Conservation (phyloP, 2,888 invertebrate species). For the Oscheius myriophilus region DNA sequence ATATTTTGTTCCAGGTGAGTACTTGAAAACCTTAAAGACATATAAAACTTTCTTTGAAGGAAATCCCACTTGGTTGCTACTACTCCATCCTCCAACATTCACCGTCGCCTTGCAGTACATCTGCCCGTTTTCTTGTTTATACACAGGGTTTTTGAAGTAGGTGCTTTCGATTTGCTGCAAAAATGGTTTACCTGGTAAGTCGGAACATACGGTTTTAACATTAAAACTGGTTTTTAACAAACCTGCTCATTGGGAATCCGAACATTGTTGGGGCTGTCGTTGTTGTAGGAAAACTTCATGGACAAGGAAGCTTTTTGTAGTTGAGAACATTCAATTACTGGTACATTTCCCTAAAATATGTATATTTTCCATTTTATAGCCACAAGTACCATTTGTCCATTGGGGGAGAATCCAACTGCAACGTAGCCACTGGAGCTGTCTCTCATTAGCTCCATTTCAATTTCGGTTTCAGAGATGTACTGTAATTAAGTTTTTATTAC, state of each 20-base stretch:
- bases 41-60: neutral
- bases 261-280: conserved; percentile 23
- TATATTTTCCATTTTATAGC: neutral
- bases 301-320: conserved; percentile 32
- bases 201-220: neutral
- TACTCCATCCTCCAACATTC: conserved; percentile 31
- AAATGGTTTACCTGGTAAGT: neutral
- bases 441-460: conserved; percentile 17
- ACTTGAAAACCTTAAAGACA: conserved; percentile 41
- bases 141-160: conserved; percentile 5
- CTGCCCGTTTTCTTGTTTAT: conserved; percentile 32
- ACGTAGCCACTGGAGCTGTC: conserved; percentile 26
- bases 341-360: conserved; percentile 29
- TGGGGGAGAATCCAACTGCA: conserved; percentile 39
- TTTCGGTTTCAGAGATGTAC: neutral
- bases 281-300: conserved; percentile 47
- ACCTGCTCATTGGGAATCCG: conserved; percentile 37
- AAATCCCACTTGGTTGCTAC: conserved; percentile 1
- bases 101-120: conserved; percentile 44
- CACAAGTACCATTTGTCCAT: conserved; percentile 33
- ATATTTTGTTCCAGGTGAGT: conserved; percentile 31
- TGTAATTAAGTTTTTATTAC: no score
- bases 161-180: conserved; percentile 5
- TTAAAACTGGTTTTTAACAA: neutral
- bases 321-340: conserved; percentile 48